phyloP scores from a whole-genome alignment of 1,140 invertebrate genomes.

The Zaprionus lachaisei region DNA sequence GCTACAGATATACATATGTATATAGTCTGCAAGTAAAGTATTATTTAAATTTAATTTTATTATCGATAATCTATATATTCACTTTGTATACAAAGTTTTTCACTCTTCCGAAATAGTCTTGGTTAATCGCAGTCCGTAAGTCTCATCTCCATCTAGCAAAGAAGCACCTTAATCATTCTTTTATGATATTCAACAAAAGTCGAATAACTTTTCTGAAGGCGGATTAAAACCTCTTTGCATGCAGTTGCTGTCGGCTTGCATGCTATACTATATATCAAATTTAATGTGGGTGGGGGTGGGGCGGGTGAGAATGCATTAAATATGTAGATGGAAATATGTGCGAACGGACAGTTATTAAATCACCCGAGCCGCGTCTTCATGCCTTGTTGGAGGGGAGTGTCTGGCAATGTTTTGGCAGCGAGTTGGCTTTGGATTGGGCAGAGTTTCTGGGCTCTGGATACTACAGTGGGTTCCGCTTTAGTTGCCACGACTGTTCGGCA shows the following conservation, averaged over 20 bases:
- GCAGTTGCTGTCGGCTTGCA: slow-evolving; percentile 1
- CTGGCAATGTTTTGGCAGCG: neutral
- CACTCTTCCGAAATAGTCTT: neutral
- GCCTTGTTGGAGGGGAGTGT: neutral
- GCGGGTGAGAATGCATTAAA: slow-evolving; percentile 16
- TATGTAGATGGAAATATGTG: slow-evolving; percentile 29
- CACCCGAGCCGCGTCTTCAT: slow-evolving; percentile 6
- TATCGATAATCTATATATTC: neutral
- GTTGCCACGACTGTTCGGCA: neutral
- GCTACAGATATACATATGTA: no score
- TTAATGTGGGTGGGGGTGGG: neutral
- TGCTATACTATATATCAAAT: neutral
- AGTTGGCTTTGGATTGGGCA: no score
- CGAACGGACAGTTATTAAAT: slow-evolving; percentile 37
- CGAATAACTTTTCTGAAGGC: neutral
- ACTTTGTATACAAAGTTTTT: no score
- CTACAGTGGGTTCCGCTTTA: neutral
- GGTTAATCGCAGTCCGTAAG: neutral
- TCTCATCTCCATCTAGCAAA: neutral
- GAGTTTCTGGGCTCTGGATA: no score
- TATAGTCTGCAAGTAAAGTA: no score
- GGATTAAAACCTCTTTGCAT: neutral
- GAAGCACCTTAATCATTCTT: neutral
- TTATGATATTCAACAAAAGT: neutral
- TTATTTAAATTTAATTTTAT: no score